phyloP scores from a whole-genome alignment of 1,140 invertebrate genomes.

The Oreohelix idahoensis region DNA sequence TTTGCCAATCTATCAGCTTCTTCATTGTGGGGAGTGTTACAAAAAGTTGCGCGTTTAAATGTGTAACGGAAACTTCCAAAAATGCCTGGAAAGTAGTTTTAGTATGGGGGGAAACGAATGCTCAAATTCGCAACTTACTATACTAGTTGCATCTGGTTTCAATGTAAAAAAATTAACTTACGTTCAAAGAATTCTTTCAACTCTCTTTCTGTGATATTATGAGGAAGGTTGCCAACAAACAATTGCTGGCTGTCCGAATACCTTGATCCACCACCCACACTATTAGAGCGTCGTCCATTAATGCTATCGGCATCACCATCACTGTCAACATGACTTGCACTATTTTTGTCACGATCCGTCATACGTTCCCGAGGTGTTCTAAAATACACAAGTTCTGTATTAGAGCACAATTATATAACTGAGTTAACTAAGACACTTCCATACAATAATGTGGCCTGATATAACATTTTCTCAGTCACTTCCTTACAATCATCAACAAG shows the following conservation, averaged over 20 bases:
- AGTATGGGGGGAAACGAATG: no score
- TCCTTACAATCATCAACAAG: no score
- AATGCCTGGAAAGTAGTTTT: background rate
- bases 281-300: slow-evolving; percentile 44
- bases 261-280: slow-evolving; percentile 56
- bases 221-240: slow-evolving; percentile 93
- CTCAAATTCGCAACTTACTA: no score
- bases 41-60: no score
- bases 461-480: no score
- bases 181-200: slow-evolving; percentile 82
- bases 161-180: slow-evolving; percentile 41
- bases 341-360: slow-evolving; percentile 55
- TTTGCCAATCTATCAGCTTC: no score
- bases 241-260: slow-evolving; percentile 90
- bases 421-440: no score
- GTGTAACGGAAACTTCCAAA: no score
- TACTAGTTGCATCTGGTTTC: no score
- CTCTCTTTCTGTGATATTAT: slow-evolving; percentile 86
- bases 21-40: no score
- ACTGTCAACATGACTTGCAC: slow-evolving; percentile 58
- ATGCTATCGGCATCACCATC: slow-evolving; percentile 55
- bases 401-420: no score
- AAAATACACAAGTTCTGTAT: background rate
- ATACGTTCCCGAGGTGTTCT: slow-evolving; percentile 48
- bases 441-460: no score